Conservation (phyloP, 2,888 invertebrate genomes). For the Empis livida region DNA sequence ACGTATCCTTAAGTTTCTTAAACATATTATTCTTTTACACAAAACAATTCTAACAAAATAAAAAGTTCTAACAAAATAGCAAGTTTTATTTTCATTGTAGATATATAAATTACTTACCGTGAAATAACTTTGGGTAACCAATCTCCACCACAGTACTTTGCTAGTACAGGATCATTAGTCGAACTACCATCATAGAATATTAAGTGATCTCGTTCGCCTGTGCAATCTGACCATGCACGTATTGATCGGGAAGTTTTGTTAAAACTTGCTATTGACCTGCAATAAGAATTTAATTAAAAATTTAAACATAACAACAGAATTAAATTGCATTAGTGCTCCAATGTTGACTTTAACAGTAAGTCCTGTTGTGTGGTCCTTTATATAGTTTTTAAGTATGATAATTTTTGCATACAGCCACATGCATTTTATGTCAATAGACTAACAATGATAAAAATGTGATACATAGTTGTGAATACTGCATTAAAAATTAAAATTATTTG, state of each 20-base stretch:
- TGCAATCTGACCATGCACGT: slow-evolving; percentile 70
- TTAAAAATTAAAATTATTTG: too few relatives aligned
- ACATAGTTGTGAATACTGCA: too few relatives aligned
- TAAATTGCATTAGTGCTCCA: too few relatives aligned
- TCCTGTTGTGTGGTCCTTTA: too few relatives aligned
- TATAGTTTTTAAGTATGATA: too few relatives aligned
- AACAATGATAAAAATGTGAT: too few relatives aligned
- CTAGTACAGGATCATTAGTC: slow-evolving; percentile 68
- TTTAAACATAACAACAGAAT: background rate
- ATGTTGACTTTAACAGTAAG: too few relatives aligned
- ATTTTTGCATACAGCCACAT: too few relatives aligned
- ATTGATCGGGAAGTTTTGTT: slow-evolving; percentile 60
- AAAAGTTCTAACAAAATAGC: too few relatives aligned
- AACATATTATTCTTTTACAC: background rate
- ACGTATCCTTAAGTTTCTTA: too few relatives aligned
- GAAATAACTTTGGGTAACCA: slow-evolving; percentile 68
- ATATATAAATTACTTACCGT: slow-evolving; percentile 31
- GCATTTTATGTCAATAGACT: too few relatives aligned
- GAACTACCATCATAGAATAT: slow-evolving; percentile 77
- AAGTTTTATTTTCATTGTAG: background rate
- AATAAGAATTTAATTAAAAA: slow-evolving; percentile 4
- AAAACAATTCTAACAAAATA: too few relatives aligned
- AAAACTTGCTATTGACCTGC: slow-evolving; percentile 41
- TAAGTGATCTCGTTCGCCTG: slow-evolving; percentile 67
- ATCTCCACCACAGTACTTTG: slow-evolving; percentile 81